phyloP scores from a whole-genome alignment of 1,140 invertebrate species.

The Pseudachorutes palmiensis region DNA sequence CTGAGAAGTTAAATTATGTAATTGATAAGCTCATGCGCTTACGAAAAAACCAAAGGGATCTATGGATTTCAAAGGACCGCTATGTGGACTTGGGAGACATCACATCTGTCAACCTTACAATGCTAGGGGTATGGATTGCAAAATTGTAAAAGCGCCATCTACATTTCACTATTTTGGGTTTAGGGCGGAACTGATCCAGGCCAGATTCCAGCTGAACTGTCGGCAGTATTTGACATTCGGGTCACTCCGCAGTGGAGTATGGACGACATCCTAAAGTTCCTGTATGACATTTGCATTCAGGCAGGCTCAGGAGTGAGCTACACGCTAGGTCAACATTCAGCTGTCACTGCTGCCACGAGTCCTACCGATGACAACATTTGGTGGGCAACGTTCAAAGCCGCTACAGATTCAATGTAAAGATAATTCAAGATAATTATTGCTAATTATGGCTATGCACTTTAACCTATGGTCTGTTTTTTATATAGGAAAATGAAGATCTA shows the following conservation, averaged over 20 bases:
- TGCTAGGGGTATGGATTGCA: conserved; percentile 53
- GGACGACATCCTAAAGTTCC: conserved; percentile 59
- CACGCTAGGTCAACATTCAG: conserved; percentile 61
- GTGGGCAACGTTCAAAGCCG: conserved; percentile 70
- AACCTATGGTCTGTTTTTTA: no score
- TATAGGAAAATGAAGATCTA: conserved; percentile 56
- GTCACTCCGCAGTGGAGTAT: conserved; percentile 55
- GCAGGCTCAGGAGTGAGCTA: conserved; percentile 68
- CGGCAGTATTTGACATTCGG: conserved; percentile 70
- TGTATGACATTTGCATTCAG: conserved; percentile 70
- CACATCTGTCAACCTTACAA: conserved; percentile 78
- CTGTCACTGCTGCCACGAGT: conserved; percentile 55
- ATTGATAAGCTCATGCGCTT: conserved; percentile 68
- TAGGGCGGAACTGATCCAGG: conserved; percentile 55
- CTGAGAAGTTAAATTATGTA: conserved; percentile 69
- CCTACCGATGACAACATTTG: conserved; percentile 62
- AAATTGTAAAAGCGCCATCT: background rate
- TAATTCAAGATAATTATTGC: no score
- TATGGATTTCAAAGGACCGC: conserved; percentile 53
- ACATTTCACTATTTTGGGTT: conserved; percentile 49
- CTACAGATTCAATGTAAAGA: conserved; percentile 52
- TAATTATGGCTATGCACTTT: no score
- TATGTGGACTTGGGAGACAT: conserved; percentile 69
- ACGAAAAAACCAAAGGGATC: conserved; percentile 56
- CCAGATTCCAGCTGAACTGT: conserved; percentile 67